Evolutionary conservation across 2,113 vertebrate species (phyloP).

Genomic region (Chaetorhynchus papuensis): DNA sequence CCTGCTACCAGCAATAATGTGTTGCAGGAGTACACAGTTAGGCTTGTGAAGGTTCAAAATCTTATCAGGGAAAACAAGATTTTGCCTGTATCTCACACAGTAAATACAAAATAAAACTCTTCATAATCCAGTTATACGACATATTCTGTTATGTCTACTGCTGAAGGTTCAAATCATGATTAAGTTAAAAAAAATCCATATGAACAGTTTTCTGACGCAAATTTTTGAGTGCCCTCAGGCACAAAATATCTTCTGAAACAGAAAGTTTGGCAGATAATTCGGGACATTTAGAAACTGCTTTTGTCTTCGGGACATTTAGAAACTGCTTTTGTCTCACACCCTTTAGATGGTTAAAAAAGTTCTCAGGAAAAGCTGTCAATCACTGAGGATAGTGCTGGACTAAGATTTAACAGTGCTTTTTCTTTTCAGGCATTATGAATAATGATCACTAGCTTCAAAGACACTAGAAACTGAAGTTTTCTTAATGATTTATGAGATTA

Average conservation of each 20-base stretch:
- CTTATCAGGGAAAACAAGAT: background rate
- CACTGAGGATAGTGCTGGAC: background rate
- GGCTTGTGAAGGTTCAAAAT: background rate
- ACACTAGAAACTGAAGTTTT: background rate
- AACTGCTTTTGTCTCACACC: background rate
- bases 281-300: background rate
- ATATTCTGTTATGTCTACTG: background rate
- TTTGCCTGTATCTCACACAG: background rate
- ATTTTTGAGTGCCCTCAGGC: background rate
- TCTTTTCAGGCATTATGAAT: background rate
- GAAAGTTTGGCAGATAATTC: background rate
- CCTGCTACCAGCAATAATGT: background rate
- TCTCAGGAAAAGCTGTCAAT: background rate
- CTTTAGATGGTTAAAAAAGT: background rate
- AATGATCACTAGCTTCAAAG: background rate
- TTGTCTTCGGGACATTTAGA: background rate
- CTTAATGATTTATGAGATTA: background rate
- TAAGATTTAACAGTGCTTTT: background rate
- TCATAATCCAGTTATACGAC: background rate
- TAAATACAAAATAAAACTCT: background rate
- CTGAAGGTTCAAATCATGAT: background rate
- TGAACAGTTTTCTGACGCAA: background rate
- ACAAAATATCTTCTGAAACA: background rate
- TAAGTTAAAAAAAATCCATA: background rate
- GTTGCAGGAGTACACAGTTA: rapidly evolving